Evolutionary conservation across 2,888 invertebrate genomes (phyloP).

Genomic region (Hanleya hanleyi): DNA sequence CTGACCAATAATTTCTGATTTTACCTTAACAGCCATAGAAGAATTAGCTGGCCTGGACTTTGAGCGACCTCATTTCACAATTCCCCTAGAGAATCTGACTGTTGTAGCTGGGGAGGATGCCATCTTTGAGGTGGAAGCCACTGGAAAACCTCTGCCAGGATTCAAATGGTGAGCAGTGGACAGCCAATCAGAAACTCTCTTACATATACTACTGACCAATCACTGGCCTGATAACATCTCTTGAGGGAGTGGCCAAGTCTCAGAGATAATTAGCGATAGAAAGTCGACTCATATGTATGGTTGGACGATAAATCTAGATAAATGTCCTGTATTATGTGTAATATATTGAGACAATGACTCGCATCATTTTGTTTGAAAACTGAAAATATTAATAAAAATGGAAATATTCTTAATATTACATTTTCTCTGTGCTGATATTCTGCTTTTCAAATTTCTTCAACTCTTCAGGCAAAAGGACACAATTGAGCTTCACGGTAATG

Average conservation of each 20-base stretch:
- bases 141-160: slow-evolving; percentile 66
- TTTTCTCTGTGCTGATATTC: too few species aligned
- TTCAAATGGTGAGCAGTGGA: slow-evolving; percentile 69
- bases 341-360: too few species aligned
- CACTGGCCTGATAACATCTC: too few species aligned
- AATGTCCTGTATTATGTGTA: too few species aligned
- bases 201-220: too few species aligned
- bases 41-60: slow-evolving; percentile 45
- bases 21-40: slow-evolving; percentile 44
- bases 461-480: slow-evolving; percentile 68
- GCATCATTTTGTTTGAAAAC: too few species aligned
- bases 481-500: slow-evolving; percentile 47
- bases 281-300: too few species aligned
- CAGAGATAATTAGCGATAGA: too few species aligned
- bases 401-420: neutral
- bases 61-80: slow-evolving; percentile 58
- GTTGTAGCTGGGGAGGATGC: slow-evolving; percentile 67
- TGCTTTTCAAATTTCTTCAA: too few species aligned
- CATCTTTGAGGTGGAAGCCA: slow-evolving; percentile 62
- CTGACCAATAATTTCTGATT: neutral
- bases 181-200: too few species aligned
- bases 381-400: neutral
- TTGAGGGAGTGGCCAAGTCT: too few species aligned
- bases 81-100: slow-evolving; percentile 59
- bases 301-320: too few species aligned